Percentiles rank a stretch among this genome's conserved stretches.
phyloP scores from a whole-genome alignment of 2,797 vertebrate genomes.

The Prionace glauca region DNA sequence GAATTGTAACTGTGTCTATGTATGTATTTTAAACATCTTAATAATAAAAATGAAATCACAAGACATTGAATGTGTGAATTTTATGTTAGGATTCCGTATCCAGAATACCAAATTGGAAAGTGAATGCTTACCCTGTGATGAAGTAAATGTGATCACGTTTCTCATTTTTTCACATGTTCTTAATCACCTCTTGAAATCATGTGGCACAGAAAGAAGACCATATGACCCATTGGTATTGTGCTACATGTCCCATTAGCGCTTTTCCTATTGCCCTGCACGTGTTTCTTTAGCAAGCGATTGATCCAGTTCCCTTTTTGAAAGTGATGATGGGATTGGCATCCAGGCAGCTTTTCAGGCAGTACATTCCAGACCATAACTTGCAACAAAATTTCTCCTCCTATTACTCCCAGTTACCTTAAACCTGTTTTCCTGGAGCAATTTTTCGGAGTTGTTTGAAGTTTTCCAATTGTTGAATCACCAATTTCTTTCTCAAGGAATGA shows the following conservation, averaged over 20 bases:
- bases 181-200: neutral
- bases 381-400: too few relatives aligned
- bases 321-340: neutral
- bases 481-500: neutral
- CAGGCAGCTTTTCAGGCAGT: neutral
- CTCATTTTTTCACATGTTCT: neutral
- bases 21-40: slow-evolving; percentile 24
- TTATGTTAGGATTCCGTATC: neutral
- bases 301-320: neutral
- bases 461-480: neutral
- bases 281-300: neutral
- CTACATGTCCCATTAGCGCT: neutral
- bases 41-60: slow-evolving; percentile 26
- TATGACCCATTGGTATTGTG: neutral
- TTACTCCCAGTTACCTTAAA: neutral
- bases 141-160: neutral
- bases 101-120: neutral
- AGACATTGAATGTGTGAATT: neutral
- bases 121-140: neutral
- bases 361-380: neutral
- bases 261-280: neutral
- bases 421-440: neutral
- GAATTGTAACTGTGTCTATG: slow-evolving; percentile 26
- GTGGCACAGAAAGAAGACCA: neutral
- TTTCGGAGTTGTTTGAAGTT: neutral